Base-by-base conservation (phyloP, 2,888 invertebrate genomes). In the Drosophila anomelani region DNA sequence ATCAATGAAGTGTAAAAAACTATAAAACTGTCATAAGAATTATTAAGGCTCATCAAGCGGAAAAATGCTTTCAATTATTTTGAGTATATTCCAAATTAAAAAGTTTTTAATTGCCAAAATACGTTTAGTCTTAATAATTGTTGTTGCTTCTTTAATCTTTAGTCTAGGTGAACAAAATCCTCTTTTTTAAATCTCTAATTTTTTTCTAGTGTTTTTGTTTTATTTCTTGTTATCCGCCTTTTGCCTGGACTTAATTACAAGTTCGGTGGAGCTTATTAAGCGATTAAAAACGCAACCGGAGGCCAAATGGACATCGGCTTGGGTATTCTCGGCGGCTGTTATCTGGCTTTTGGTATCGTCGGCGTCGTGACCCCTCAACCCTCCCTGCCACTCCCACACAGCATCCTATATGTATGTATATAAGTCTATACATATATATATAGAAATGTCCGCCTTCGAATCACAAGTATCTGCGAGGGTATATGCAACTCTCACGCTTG, bases 401-500 rank as follows among this genome's bases (percentile, higher is more conserved):
- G 23, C 56, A 39, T 53, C 54, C 54, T 10, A 38, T 36, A 17
- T 43, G n/a, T 17, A 26, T 20, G 12, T 47, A 29, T 47, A 29
- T 29, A n/a, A 13, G 12, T 12, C 10, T 49, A 4, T 34, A 32
- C 17, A 32, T 49, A 49, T 17, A 3, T 51, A 34, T 51, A 51
- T 34, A 51, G 9, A 51, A 51, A 34, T 26, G 1, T 15, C 44
- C 41, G 46, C 17, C 53, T 41, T 43, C 44, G 41, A 47, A 67
- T 43, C 49, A 47, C 41, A 38, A 60, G 62, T 68, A 41, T 46
- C 46, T 69, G 32, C 49, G 34, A 56, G 32, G 59, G 41, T 76
- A 46, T 81, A 74, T 77, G 63, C 76, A 86, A 80, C 85, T 88
- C 84, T 84, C 86, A 91, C 88, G 91, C 90, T 89, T 91, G 87